phyloP scores from a whole-genome alignment of 2,113 vertebrate genomes.

The Pelmatolapia mariae region DNA sequence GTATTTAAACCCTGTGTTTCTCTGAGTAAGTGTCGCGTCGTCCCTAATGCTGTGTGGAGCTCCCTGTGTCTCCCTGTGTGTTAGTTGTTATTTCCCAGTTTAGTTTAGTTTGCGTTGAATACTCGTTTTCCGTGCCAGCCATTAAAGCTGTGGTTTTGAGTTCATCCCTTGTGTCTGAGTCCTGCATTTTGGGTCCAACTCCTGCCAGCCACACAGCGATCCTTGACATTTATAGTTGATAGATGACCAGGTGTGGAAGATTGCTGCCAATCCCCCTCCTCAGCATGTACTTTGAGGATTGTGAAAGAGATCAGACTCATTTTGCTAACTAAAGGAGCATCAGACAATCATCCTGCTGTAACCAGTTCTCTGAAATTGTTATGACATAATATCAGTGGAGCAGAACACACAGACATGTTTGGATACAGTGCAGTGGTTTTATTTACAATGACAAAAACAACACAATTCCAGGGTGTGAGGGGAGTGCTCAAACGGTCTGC shows the following conservation, averaged over 20 bases:
- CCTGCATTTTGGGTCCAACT: too few species aligned
- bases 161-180: too few species aligned
- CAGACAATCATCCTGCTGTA: not conserved
- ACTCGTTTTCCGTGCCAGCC: too few species aligned
- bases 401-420: not conserved
- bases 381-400: not conserved
- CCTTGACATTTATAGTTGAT: too few species aligned
- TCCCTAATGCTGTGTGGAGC: too few species aligned
- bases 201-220: too few species aligned
- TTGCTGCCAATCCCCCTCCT: not conserved
- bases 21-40: too few species aligned
- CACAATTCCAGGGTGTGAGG: not conserved
- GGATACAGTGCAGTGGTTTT: not conserved
- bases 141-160: too few species aligned
- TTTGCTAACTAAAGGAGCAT: not conserved
- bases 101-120: too few species aligned
- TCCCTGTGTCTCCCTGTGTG: too few species aligned
- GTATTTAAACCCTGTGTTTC: too few species aligned
- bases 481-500: not conserved
- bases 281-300: not conserved
- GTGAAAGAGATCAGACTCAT: not conserved
- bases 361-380: not conserved
- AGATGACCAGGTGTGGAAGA: not conserved
- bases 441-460: not conserved
- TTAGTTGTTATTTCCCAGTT: too few species aligned